Base-by-base conservation (phyloP, 2,797 vertebrate species). In the Hybognathus amarus region DNA sequence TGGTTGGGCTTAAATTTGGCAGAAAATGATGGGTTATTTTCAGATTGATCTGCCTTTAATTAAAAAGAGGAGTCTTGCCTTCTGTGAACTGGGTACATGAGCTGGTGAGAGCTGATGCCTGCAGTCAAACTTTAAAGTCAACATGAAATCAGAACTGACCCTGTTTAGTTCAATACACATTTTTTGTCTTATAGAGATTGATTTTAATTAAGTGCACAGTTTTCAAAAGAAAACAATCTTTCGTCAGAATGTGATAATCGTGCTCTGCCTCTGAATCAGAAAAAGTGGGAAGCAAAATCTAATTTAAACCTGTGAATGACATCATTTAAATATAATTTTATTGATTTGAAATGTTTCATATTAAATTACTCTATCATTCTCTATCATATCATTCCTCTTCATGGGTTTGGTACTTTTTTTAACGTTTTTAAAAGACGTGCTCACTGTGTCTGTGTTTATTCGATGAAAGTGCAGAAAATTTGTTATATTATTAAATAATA, bases 1-100 rank as follows among this genome's bases (percentile, higher is more conserved):
- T 86, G 80, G 59, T 85, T 77, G 42, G 59, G 67, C 17, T 71
- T 78, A 69, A 83, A 67, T 77, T 69, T 59, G 73, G 38, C 50
- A 68, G 50, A 40, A 83, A 40, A 68, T 56, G 20, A 4, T 59
- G 18, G 50, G 73, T 77, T 83, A 68, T 73, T 61, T 85, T 68
- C n/a, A 24, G 64, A 66, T 80, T 68, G 20, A 73, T 67, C 47
- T 47, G 40, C 78, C 66, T 82, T 71, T 84, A 85, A 84, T 81
- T 85, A 68, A 85, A 83, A 80, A 80, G 22, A 64, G 69, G 63
- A 59, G 20, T 73, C 69, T 22, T 80, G 30, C 70, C 64, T 38
- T 77, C 80, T 9, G 67, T 79, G 36, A 77, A 70, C 63, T 45
- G 77, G 59, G 52, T 66, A 64, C 54, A 17, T 54, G 52, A 56